Conservation (phyloP, 2,888 invertebrate genomes). For the Cosmorhoe ocellata region DNA sequence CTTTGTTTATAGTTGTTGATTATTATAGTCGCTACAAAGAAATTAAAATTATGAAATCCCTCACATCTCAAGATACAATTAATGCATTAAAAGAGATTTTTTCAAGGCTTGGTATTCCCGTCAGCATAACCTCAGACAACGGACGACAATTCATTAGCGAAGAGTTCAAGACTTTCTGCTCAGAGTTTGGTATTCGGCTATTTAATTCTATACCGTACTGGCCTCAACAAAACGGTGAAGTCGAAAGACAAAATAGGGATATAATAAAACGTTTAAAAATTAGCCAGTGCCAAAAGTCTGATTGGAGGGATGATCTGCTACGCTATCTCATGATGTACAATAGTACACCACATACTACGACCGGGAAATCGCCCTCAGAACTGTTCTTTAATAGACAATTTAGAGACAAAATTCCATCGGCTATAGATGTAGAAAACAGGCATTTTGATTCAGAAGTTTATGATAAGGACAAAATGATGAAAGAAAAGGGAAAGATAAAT, state of each 20-base stretch:
- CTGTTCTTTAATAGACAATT: background rate
- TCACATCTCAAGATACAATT: background rate
- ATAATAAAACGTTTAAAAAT: background rate
- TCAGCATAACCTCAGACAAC: too few species aligned
- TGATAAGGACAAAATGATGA: background rate
- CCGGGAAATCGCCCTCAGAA: background rate
- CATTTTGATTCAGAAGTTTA: background rate
- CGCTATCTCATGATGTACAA: background rate
- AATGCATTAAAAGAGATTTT: background rate
- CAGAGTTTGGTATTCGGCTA: background rate
- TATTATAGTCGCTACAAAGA: conserved; percentile 8
- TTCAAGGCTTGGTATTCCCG: background rate
- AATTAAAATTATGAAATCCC: background rate
- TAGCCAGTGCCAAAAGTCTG: background rate
- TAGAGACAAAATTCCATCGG: background rate
- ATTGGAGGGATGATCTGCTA: background rate
- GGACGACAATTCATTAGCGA: background rate
- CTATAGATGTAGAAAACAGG: background rate
- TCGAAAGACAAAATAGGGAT: background rate
- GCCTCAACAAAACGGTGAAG: background rate
- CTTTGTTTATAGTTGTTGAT: background rate
- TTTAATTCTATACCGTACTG: background rate
- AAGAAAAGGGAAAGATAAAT: too few species aligned
- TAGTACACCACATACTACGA: background rate
- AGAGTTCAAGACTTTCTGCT: background rate